phyloP scores from a whole-genome alignment of 2,888 invertebrate species.

The Thymelicus lineola region DNA sequence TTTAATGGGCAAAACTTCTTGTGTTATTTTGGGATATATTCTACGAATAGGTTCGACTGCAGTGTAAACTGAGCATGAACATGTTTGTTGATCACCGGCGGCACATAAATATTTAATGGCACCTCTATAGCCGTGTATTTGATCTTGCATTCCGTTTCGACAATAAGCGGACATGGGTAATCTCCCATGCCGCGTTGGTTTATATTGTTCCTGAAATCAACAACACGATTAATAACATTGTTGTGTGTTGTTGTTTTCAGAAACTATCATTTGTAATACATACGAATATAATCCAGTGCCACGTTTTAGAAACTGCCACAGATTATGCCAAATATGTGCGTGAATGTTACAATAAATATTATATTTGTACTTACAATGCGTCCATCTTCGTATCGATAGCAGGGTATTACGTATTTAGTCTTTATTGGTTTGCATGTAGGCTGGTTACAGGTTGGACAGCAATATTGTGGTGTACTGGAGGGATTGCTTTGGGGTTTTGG shows the following conservation, averaged over 20 bases:
- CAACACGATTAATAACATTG: constrained; percentile 53
- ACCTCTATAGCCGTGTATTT: constrained; percentile 74
- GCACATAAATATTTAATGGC: constrained; percentile 69
- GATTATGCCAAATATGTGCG: not conserved
- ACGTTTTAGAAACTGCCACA: not conserved
- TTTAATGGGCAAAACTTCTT: constrained; percentile 65
- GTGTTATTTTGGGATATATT: constrained; percentile 63
- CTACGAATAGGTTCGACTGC: constrained; percentile 63
- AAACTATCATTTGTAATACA: constrained; percentile 28
- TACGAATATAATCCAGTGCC: not conserved
- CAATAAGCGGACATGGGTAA: constrained; percentile 70
- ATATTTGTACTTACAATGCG: constrained; percentile 69
- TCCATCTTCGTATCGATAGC: constrained; percentile 79
- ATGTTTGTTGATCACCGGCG: constrained; percentile 45
- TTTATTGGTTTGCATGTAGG: constrained; percentile 44
- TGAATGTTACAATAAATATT: not conserved
- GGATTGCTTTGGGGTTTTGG: constrained; percentile 25
- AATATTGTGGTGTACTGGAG: constrained; percentile 19
- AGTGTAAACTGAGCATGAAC: constrained; percentile 60
- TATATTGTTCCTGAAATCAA: constrained; percentile 82
- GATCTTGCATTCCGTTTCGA: constrained; percentile 77
- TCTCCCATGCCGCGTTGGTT: constrained; percentile 73
- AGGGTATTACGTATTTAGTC: constrained; percentile 75
- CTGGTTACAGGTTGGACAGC: constrained; percentile 46
- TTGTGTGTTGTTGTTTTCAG: constrained; percentile 49